Evolutionary conservation across 2,888 invertebrate genomes (phyloP), one percentile per base, ranked within the genome.

Genomic region (Scaptomyza tumidula): DNA sequence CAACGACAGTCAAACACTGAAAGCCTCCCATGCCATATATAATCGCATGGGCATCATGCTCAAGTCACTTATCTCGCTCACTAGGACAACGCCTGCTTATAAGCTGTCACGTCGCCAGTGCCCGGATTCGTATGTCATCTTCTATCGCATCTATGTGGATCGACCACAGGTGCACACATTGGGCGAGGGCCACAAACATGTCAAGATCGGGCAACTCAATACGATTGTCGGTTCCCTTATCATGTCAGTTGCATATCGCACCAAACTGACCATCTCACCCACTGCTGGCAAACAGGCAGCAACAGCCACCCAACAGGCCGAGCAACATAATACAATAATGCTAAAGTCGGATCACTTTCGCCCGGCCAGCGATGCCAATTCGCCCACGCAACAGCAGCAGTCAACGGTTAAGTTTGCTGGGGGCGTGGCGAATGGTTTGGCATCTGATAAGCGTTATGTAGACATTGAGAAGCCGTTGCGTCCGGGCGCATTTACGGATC

Each of bases 11-110:
- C 89, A 90, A 52, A 83, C 80, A 5, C 91, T 94, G 27, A 94
- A 94, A 79, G 95, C 96, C 5, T 95, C 95, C n/a, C 95, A 96
- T 66, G 95, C 95, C 0, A 95, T 98, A 2, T 98, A 99, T 91
- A 98, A 97, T 92, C 94, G 98, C 75, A 97, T 99, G 97, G 96
- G 97, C 67, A 95, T 97, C 57, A 94, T 99, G 91, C 93, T 99
- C 4, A 98, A 98, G 91, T 98, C 98, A 0, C 94, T 98, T 53
- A 93, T 98, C 50, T 96, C 97, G 35, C 96, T 98, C 43, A 97
- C 98, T 31, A 94, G 99, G 90, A 96, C 97, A 68, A 97, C 97
- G 44, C 98, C 98, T 6, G 98, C 98, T 14, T 99, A 98, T 90
- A 97, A 97, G 92, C 93, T 98, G 71, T 97, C 98, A n/a, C 93